Conservation (phyloP, 2,797 vertebrate species). For the Aselliscus stoliczkanus region DNA sequence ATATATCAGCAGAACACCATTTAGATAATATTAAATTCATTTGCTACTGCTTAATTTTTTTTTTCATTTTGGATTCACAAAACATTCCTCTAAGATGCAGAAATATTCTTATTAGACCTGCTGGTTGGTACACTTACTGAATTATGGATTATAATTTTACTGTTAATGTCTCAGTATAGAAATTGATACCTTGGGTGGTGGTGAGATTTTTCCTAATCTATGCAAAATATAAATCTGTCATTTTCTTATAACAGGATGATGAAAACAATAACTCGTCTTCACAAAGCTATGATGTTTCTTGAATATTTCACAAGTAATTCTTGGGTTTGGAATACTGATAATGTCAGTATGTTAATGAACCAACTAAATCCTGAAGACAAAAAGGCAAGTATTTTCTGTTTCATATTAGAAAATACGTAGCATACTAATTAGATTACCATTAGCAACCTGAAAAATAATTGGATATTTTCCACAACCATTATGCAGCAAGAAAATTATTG, state of each 20-base stretch:
- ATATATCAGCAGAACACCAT: not conserved
- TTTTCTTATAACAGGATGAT: slow-evolving; percentile 91
- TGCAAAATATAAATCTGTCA: slow-evolving; percentile 63
- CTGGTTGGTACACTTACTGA: slow-evolving; percentile 34
- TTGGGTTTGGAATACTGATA: slow-evolving; percentile 98
- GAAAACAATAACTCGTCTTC: slow-evolving; percentile 97
- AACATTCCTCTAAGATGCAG: slow-evolving; percentile 68
- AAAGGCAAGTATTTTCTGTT: slow-evolving; percentile 85
- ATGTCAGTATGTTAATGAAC: slow-evolving; percentile 92
- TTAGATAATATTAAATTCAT: slow-evolving; percentile 24
- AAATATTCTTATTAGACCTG: slow-evolving; percentile 71
- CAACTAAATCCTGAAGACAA: slow-evolving; percentile 93
- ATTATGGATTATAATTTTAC: slow-evolving; percentile 33
- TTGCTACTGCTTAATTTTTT: not conserved
- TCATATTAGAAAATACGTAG: slow-evolving; percentile 31
- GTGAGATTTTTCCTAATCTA: slow-evolving; percentile 30
- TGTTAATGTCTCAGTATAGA: not conserved
- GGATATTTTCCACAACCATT: not conserved
- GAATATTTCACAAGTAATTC: slow-evolving; percentile 99
- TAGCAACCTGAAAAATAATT: slow-evolving; percentile 25
- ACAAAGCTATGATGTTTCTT: slow-evolving; percentile 95
- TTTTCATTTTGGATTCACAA: slow-evolving; percentile 37
- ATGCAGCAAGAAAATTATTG: not conserved
- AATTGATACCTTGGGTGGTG: slow-evolving; percentile 21
- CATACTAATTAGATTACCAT: not conserved